A percentile compares a stretch with the other conserved stretches of the same genome.
Conservation (phyloP, 53 echinoderm and acorn worm genomes). For the Henricia sp. region DNA sequence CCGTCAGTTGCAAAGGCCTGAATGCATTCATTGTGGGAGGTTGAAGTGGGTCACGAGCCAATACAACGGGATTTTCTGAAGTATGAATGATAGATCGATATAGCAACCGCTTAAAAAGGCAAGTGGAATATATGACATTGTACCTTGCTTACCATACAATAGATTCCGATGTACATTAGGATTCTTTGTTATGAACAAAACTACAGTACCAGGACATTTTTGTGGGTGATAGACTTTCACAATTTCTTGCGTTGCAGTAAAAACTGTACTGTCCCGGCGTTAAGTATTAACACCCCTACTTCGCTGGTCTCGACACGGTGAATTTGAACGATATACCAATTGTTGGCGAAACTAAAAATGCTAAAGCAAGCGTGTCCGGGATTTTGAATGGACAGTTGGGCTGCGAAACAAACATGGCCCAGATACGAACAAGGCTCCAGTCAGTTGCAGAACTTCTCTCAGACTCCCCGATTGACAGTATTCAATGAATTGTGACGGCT, state of each 20-base stretch:
- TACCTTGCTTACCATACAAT: not conserved
- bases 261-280: not conserved
- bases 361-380: constrained; percentile 38
- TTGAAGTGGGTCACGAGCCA: constrained; percentile 50
- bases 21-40: constrained; percentile 8
- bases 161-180: not conserved
- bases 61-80: not conserved
- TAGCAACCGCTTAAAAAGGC: not conserved
- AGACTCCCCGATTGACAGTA: not conserved
- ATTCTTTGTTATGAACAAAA: no score
- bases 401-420: not conserved
- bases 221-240: not conserved
- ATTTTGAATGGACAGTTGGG: not conserved
- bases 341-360: constrained; percentile 34
- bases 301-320: not conserved
- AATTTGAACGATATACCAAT: constrained; percentile 10
- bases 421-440: not conserved
- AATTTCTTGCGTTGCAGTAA: no score
- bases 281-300: not conserved
- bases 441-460: not conserved
- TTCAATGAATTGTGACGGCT: not conserved
- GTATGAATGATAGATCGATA: constrained; percentile 48
- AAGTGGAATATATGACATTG: constrained; percentile 32
- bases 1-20: not conserved
- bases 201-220: not conserved